A percentile compares a stretch with the other conserved stretches of the same genome.
phyloP scores from a whole-genome alignment of 2,113 vertebrate species.

The Paradoxurus hermaphroditus region DNA sequence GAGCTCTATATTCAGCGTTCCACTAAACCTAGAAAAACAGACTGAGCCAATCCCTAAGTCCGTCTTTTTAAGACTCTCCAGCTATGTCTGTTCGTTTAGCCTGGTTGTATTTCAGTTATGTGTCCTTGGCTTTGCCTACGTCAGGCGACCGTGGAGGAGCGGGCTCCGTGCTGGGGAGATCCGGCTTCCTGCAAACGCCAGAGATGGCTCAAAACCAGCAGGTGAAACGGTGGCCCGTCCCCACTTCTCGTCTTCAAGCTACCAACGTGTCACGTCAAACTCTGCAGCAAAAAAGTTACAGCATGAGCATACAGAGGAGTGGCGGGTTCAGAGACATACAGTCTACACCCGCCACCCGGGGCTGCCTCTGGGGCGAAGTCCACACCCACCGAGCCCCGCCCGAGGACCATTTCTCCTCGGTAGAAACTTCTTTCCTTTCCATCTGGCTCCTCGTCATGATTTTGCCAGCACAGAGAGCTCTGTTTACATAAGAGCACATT shows the following conservation, averaged over 20 bases:
- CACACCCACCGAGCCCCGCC: accelerated
- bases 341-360: too few species aligned
- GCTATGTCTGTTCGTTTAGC: background rate
- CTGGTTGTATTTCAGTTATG: background rate
- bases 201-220: background rate
- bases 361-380: background rate
- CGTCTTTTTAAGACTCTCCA: background rate
- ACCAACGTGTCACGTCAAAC: background rate
- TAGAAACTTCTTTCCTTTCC: background rate
- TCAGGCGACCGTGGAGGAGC: too few species aligned
- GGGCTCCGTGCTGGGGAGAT: background rate
- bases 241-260: background rate
- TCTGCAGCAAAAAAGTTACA: background rate
- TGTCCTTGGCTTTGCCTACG: background rate
- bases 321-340: too few species aligned
- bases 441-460: background rate
- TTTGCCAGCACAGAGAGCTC: background rate
- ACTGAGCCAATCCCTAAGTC: background rate
- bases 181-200: accelerated
- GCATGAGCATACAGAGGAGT: background rate
- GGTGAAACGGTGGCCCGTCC: accelerated
- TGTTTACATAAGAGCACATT: background rate
- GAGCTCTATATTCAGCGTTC: background rate
- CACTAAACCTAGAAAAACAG: background rate
- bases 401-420: accelerated